A percentile compares a stretch with the other conserved stretches of the same genome.
phyloP scores from a whole-genome alignment of 1,140 invertebrate species.

The Scaptomyza graminum region DNA sequence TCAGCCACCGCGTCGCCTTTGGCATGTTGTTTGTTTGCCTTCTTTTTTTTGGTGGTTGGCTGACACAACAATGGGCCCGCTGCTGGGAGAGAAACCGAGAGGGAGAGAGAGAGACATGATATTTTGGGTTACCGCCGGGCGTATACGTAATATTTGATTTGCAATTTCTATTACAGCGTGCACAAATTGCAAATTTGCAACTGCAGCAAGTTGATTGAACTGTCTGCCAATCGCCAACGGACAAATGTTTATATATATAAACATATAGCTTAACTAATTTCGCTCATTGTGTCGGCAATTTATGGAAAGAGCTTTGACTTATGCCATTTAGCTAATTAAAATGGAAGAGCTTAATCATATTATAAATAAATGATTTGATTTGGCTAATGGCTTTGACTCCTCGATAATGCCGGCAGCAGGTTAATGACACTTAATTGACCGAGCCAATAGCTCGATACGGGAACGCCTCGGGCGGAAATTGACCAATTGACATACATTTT shows the following conservation, averaged over 20 bases:
- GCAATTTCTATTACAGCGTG: constrained; percentile 57
- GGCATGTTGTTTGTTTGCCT: constrained; percentile 53
- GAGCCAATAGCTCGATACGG: constrained; percentile 47
- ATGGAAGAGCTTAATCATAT: constrained; percentile 34
- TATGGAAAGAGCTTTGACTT: constrained; percentile 51
- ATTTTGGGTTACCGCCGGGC: constrained; percentile 37
- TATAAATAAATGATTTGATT: constrained; percentile 68
- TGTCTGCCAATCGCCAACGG: constrained; percentile 62
- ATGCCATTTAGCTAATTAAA: constrained; percentile 73
- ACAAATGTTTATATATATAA: constrained; percentile 50
- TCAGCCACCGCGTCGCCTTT: constrained; percentile 11
- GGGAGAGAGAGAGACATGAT: constrained; percentile 14
- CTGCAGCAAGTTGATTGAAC: constrained; percentile 70
- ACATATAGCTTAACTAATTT: constrained; percentile 54
- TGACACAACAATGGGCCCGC: constrained; percentile 73
- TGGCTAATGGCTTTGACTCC: constrained; percentile 52
- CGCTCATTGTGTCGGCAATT: constrained; percentile 64
- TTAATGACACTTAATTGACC: constrained; percentile 79
- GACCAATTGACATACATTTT: constrained; percentile 82
- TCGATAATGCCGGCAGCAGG: constrained; percentile 44
- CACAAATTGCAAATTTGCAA: constrained; percentile 48
- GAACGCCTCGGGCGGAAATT: constrained; percentile 56
- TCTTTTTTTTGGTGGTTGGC: constrained; percentile 47
- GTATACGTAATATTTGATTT: constrained; percentile 81
- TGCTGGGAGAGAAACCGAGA: too few relatives aligned